phyloP scores from a whole-genome alignment of 2,888 invertebrate species.

The Pegoplata infirma region DNA sequence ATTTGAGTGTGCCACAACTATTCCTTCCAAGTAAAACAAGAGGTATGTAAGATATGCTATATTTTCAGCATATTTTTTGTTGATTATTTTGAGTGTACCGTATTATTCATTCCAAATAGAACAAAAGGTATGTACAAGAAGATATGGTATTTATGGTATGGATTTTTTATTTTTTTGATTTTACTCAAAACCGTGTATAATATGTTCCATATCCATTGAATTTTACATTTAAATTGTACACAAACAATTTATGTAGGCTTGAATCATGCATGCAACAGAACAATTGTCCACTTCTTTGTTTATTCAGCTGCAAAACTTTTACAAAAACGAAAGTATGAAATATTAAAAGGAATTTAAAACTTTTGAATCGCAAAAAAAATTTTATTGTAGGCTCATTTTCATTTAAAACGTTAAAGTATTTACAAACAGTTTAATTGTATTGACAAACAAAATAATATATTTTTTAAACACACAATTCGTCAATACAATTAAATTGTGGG shows the following conservation, averaged over 20 bases:
- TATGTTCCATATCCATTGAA: slow-evolving; percentile 31
- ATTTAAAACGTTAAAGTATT: too few species aligned
- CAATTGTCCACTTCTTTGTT: slow-evolving; percentile 31
- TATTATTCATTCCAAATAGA: too few species aligned
- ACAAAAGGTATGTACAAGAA: not conserved
- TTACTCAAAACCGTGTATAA: not conserved
- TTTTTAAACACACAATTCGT: too few species aligned
- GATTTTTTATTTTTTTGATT: not conserved
- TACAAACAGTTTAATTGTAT: too few species aligned
- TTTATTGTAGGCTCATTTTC: too few species aligned
- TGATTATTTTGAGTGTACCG: not conserved
- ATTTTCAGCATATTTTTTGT: too few species aligned
- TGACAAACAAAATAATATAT: too few species aligned
- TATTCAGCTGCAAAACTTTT: slow-evolving; percentile 41
- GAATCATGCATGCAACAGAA: not conserved
- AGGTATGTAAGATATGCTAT: not conserved
- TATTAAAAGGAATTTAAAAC: too few species aligned
- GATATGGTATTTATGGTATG: not conserved
- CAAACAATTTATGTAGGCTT: not conserved
- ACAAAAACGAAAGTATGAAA: slow-evolving; percentile 40
- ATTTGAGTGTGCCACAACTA: too few species aligned
- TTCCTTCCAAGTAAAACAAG: not conserved
- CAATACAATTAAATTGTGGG: too few species aligned
- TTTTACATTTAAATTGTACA: slow-evolving; percentile 25
- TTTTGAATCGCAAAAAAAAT: too few species aligned